phyloP scores from a whole-genome alignment of 2,113 vertebrate species.

The Larimichthys crocea region DNA sequence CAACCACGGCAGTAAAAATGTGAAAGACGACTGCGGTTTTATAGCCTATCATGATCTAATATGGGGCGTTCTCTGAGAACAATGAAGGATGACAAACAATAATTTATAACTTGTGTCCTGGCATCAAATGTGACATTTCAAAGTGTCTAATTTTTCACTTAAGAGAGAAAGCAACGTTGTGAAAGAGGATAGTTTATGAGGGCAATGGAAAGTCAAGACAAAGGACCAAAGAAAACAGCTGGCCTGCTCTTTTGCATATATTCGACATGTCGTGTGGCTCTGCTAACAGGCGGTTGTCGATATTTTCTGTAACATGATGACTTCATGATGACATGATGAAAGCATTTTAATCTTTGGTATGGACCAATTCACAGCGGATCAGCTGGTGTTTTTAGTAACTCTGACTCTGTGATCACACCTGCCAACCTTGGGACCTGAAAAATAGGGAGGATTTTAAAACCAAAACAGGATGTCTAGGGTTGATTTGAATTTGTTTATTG shows the following conservation, averaged over 20 bases:
- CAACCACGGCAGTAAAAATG: slow-evolving; percentile 17
- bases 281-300: neutral
- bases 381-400: too few species aligned
- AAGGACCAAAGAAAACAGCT: slow-evolving; percentile 3
- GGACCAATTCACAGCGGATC: neutral
- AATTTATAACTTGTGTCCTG: slow-evolving; percentile 22
- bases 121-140: slow-evolving; percentile 32
- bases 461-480: too few species aligned
- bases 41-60: slow-evolving; percentile 25
- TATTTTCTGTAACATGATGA: neutral
- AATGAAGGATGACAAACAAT: slow-evolving; percentile 33
- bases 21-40: neutral
- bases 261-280: neutral
- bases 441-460: too few species aligned
- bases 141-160: slow-evolving; percentile 19
- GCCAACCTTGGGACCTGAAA: too few species aligned
- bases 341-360: neutral
- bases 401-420: too few species aligned
- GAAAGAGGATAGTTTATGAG: neutral
- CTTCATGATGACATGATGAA: neutral
- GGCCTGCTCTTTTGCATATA: neutral
- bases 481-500: too few species aligned
- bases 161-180: neutral
- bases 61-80: slow-evolving; percentile 1
- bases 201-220: slow-evolving; percentile 16